Base-by-base conservation (phyloP, 2,797 vertebrate species). In the Eleutherodactylus coqui region DNA sequence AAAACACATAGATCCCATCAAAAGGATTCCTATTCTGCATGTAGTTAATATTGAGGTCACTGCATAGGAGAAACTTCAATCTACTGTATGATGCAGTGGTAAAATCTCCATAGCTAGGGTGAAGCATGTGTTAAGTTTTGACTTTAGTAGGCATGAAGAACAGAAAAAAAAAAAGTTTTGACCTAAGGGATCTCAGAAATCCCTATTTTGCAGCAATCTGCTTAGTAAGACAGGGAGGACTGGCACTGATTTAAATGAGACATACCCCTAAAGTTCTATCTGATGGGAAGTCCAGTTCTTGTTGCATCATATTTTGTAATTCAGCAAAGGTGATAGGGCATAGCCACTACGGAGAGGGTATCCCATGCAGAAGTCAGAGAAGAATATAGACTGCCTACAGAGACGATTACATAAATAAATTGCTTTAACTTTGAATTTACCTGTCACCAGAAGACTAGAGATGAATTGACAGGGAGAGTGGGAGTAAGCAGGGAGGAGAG, bases 191-290 rank as follows among this genome's bases (percentile, higher is more conserved):
- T 91, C 91, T 90, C 92, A 1, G 21, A 60, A 60, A 41, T 5
- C 1, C 8, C 29, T 32, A 19, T 51, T 17, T 7, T 29, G 10
- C 8, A 34, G 47, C 9, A 34, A 17, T 60, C 11, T 43, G 21
- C 36, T 1, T 77, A 11, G 21, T 41, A 55, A 13, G 17, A 55
- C 36, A 34, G 13, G 16, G 16, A 24, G 27, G 45, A 11, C 13
- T 49, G 21, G 17, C 16, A 91, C 91, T 90, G 90, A 89, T 90
- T 92, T 89, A 89, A 88, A 86, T 88, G 90, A 92, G 91, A 91
- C 93, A 93, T 93, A 94, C 92, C 91, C 91, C 91, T 92, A 92
- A 94, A 94, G 92, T 94, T 93, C 89, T 89, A 89, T 72, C 17
- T 53, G 47, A 27, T 24, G 67, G 67, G 64, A 82, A 27, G 67